Conservation (phyloP, 2,888 invertebrate genomes). For the Actias luna region DNA sequence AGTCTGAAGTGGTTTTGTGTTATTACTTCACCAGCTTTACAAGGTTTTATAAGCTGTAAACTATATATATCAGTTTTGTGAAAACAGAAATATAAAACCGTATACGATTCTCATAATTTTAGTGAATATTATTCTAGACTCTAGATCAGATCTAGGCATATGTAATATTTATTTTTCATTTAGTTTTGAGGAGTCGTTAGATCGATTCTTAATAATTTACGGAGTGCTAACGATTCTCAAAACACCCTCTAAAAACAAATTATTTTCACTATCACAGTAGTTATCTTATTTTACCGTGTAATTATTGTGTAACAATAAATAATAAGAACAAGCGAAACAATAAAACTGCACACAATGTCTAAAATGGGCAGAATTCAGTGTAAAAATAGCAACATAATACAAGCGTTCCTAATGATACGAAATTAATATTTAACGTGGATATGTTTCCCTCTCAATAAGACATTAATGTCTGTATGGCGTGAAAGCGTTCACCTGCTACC, state of each 20-base stretch:
- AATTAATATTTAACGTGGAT: slow-evolving; percentile 63
- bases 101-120: too few relatives aligned
- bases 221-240: too few relatives aligned
- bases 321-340: neutral
- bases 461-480: slow-evolving; percentile 55
- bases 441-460: slow-evolving; percentile 52
- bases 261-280: too few relatives aligned
- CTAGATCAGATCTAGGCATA: too few relatives aligned
- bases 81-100: neutral
- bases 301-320: neutral
- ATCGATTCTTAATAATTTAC: too few relatives aligned
- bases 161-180: too few relatives aligned
- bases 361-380: neutral
- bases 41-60: neutral
- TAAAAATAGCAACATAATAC: neutral
- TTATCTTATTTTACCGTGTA: neutral
- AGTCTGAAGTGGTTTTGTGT: neutral
- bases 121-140: too few relatives aligned
- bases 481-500: slow-evolving; percentile 55
- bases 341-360: slow-evolving; percentile 17
- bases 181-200: too few relatives aligned
- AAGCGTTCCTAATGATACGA: slow-evolving; percentile 30
- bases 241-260: too few relatives aligned
- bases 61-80: neutral
- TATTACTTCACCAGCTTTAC: neutral